A percentile compares a stretch with the other conserved stretches of the same genome.
phyloP scores from a whole-genome alignment of 2,113 vertebrate genomes.

The Gobiocypris rarus region DNA sequence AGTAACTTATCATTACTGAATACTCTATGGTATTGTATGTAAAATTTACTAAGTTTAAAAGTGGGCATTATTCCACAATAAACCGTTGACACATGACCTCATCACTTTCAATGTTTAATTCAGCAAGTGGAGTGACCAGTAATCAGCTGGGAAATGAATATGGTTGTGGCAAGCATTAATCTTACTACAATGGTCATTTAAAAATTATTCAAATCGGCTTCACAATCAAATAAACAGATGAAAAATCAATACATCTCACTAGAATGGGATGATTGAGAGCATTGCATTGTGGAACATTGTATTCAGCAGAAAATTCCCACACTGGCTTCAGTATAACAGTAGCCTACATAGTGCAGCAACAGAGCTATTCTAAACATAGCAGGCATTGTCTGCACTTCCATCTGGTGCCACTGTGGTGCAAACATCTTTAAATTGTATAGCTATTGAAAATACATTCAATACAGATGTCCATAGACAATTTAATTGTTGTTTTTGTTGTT shows the following conservation, averaged over 20 bases:
- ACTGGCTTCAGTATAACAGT: background rate
- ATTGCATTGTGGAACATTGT: too few relatives aligned
- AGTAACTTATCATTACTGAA: background rate
- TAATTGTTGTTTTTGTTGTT: too few relatives aligned
- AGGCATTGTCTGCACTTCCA: background rate
- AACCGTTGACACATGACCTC: background rate
- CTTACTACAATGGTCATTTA: too few relatives aligned
- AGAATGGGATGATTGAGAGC: too few relatives aligned
- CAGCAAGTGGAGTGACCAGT: too few relatives aligned
- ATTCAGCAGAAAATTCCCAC: too few relatives aligned
- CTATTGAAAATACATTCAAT: background rate
- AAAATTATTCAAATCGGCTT: too few relatives aligned
- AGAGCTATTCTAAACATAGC: background rate
- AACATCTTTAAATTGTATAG: background rate
- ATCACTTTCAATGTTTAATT: background rate
- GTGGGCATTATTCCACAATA: background rate
- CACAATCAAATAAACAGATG: too few relatives aligned
- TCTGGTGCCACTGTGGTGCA: background rate
- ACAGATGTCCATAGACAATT: background rate
- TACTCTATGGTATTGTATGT: background rate
- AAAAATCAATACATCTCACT: too few relatives aligned
- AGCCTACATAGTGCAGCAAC: background rate
- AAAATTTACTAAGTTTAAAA: background rate
- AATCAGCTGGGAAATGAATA: too few relatives aligned
- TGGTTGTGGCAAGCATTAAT: too few relatives aligned